Percentiles rank a stretch among this genome's conserved stretches.
Evolutionary conservation across 2,797 vertebrate genomes (phyloP).

Genomic region (Pseudocheirus occidentalis): DNA sequence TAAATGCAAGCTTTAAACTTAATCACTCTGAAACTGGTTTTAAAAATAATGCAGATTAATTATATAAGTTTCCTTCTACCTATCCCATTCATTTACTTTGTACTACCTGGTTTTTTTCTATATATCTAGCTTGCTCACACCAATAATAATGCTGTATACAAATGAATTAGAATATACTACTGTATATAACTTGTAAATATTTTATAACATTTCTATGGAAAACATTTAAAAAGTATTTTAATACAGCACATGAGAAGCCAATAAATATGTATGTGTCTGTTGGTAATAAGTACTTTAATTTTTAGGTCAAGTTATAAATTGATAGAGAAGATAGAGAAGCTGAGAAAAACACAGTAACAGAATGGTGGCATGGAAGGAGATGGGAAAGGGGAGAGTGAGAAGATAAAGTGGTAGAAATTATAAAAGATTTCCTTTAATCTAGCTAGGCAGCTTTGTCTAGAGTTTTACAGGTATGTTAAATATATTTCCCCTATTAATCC

Average conservation of each 20-base stretch:
- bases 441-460: background rate
- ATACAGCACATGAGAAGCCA: background rate
- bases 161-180: background rate
- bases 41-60: slow-evolving; percentile 69
- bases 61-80: slow-evolving; percentile 78
- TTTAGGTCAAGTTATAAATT: slow-evolving; percentile 5
- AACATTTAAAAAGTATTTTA: slow-evolving; percentile 25
- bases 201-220: background rate
- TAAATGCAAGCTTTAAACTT: slow-evolving; percentile 27
- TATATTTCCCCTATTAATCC: background rate
- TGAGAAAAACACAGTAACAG: background rate
- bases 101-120: slow-evolving; percentile 57
- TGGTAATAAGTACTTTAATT: slow-evolving; percentile 26
- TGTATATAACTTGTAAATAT: background rate
- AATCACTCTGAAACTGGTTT: slow-evolving; percentile 67
- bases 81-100: slow-evolving; percentile 75
- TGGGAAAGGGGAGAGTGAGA: background rate
- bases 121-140: slow-evolving; percentile 51
- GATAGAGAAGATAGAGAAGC: background rate
- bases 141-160: background rate
- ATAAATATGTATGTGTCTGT: background rate
- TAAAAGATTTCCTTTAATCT: background rate
- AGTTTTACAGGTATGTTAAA: background rate
- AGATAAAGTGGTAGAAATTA: background rate
- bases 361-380: background rate